Evolutionary conservation across 2,888 invertebrate genomes (phyloP).

Genomic region (Biston betularia): DNA sequence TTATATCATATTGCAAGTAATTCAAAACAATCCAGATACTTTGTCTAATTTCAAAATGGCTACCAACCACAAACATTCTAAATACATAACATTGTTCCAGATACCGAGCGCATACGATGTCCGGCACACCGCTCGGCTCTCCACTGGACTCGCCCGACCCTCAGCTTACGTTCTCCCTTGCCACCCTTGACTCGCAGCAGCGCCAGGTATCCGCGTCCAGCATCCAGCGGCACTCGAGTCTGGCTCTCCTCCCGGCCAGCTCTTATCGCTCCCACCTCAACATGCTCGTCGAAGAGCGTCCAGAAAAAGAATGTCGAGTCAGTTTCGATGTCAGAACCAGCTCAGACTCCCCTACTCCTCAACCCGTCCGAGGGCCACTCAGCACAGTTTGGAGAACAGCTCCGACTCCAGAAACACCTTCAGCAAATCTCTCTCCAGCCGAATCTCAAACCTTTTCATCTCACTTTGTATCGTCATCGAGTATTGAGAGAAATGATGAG

Average conservation of each 20-base stretch:
- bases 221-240: conserved; percentile 79
- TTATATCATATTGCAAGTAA: no score
- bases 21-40: no score
- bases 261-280: conserved; percentile 81
- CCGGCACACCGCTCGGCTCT: conserved; percentile 92
- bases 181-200: conserved; percentile 86
- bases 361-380: conserved; percentile 76
- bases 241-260: conserved; percentile 80
- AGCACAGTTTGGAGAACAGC: conserved; percentile 80
- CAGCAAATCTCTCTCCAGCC: conserved; percentile 87
- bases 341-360: conserved; percentile 69
- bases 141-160: conserved; percentile 94
- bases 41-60: no score
- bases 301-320: conserved; percentile 79
- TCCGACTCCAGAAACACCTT: conserved; percentile 89
- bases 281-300: conserved; percentile 80
- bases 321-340: conserved; percentile 76
- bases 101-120: conserved; percentile 93
- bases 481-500: conserved; percentile 78
- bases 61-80: no score
- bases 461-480: conserved; percentile 86
- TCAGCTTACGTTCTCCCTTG: conserved; percentile 88
- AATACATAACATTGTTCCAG: conserved; percentile 77
- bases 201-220: conserved; percentile 88
- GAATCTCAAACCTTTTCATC: conserved; percentile 88